Percentiles rank a stretch among this genome's conserved stretches.
phyloP scores from a whole-genome alignment of 2,113 vertebrate genomes.

The Cinclus cinclus region DNA sequence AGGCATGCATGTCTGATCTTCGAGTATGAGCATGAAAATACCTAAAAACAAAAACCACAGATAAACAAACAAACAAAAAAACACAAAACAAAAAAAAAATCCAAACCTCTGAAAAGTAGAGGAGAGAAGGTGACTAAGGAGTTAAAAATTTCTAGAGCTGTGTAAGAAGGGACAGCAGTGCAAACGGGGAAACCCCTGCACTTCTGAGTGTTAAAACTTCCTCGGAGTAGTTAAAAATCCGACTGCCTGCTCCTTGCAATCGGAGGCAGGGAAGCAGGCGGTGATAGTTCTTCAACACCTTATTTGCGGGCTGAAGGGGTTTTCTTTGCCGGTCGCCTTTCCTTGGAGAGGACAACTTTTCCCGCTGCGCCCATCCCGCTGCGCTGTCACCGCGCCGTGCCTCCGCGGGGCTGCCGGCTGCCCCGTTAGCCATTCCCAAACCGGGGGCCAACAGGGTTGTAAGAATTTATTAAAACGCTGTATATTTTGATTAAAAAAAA shows the following conservation, averaged over 20 bases:
- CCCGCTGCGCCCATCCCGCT: neutral
- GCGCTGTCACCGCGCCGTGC: neutral
- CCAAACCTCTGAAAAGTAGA: neutral
- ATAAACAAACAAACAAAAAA: neutral
- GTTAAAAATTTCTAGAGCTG: neutral
- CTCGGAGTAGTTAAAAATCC: neutral
- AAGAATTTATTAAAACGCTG: constrained; percentile 37
- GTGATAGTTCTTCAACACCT: neutral
- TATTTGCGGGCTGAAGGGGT: neutral
- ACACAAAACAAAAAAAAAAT: neutral
- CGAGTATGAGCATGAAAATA: neutral
- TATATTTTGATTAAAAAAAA: neutral
- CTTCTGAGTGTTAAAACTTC: neutral
- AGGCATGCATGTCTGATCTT: neutral
- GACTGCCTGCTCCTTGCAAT: neutral
- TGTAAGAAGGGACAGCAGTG: neutral
- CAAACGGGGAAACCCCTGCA: neutral
- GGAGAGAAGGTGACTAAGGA: neutral
- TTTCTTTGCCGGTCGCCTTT: neutral
- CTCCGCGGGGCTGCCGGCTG: neutral
- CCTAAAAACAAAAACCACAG: neutral
- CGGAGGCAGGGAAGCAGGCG: constrained; percentile 4
- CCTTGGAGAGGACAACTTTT: neutral
- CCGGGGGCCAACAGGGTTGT: neutral
- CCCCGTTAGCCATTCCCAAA: neutral